Evolutionary conservation across 2,797 vertebrate species (phyloP).

Genomic region (Luscinia megarhynchos): DNA sequence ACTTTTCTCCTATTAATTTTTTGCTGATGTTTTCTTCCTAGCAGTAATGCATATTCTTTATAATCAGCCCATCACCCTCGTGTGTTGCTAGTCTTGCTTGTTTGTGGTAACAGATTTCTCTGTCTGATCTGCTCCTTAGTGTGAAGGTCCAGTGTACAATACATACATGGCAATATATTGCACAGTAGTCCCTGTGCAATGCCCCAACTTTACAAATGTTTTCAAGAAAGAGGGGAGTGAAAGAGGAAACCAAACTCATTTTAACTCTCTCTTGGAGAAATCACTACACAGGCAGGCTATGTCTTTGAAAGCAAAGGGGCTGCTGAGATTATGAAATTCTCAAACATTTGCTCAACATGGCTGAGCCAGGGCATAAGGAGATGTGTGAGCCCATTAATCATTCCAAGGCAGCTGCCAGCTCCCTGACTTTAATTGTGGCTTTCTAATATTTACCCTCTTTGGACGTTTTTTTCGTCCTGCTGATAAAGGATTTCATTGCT

Average conservation of each 20-base stretch:
- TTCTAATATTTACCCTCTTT: conserved; percentile 20
- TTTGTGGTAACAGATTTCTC: neutral
- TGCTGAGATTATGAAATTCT: conserved; percentile 27
- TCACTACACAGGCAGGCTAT: neutral
- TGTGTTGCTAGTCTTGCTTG: neutral
- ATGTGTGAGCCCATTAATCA: conserved; percentile 36
- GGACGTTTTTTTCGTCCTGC: neutral
- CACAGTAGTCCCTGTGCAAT: neutral
- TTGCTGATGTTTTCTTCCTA: neutral
- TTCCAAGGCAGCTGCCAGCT: conserved; percentile 1
- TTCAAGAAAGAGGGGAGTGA: neutral
- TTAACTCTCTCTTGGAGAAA: neutral
- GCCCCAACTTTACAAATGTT: neutral
- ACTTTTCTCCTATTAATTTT: neutral
- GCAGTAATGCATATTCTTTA: neutral
- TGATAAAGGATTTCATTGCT: conserved; percentile 22
- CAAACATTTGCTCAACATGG: neutral
- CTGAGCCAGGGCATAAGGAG: neutral
- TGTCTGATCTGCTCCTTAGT: neutral
- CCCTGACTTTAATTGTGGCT: conserved; percentile 26
- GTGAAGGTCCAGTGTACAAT: neutral
- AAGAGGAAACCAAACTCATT: neutral
- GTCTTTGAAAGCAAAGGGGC: conserved; percentile 1
- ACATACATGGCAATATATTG: accelerated
- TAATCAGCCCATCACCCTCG: neutral